phyloP scores from a whole-genome alignment of 2,113 vertebrate genomes.

The Lucifuga dentata region DNA sequence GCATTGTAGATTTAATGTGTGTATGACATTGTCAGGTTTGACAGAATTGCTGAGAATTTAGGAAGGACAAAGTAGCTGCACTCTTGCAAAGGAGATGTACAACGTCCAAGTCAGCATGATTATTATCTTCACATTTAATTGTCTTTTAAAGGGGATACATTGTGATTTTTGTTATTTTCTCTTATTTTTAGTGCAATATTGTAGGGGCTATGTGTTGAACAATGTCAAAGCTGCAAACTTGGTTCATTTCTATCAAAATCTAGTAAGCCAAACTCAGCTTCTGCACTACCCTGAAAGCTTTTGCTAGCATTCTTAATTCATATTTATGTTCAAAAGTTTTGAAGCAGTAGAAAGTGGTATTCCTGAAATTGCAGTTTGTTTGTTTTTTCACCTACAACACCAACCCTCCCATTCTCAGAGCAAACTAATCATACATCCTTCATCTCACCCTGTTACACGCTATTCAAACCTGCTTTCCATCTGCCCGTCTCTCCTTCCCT shows the following conservation, averaged over 20 bases:
- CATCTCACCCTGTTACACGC: constrained; percentile 45
- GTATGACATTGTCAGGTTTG: constrained; percentile 12
- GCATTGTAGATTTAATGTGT: background rate
- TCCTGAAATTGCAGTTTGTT: constrained; percentile 29
- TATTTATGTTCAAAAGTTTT: constrained; percentile 13
- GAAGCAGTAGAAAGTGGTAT: constrained; percentile 20
- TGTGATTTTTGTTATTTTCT: no score
- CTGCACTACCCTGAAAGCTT: no score
- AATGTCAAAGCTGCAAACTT: no score
- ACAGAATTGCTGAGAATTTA: background rate
- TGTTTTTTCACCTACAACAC: constrained; percentile 16
- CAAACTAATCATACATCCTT: constrained; percentile 53
- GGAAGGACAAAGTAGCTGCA: background rate
- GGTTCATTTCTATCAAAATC: no score
- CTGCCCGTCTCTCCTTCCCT: constrained; percentile 43
- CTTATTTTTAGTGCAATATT: no score
- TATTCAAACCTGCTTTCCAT: constrained; percentile 38
- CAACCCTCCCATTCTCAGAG: constrained; percentile 20
- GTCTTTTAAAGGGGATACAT: no score
- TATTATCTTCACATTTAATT: no score
- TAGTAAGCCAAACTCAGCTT: no score
- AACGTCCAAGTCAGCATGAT: no score
- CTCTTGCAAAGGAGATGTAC: background rate
- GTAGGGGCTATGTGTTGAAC: no score
- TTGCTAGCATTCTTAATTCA: constrained; percentile 2